Base-by-base conservation (phyloP, 2,888 invertebrate species). In the Campoplex nolae region DNA sequence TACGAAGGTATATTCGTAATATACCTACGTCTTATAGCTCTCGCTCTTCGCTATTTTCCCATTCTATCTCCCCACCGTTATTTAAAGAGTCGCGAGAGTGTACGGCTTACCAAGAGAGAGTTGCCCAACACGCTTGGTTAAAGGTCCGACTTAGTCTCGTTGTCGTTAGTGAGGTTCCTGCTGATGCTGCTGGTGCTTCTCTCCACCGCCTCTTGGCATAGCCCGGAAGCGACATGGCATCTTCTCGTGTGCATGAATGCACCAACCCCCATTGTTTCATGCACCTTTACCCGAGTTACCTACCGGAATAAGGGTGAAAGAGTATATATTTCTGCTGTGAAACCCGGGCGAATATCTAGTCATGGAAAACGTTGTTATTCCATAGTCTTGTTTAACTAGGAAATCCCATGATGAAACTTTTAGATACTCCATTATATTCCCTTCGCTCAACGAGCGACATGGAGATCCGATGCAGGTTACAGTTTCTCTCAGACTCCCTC, bases 141-240 rank as follows among this genome's bases (percentile, higher is more conserved):
- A 77, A 78, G 78, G 67, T 82, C 74, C 70, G 68, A 68, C 70
- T n/a, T 8, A 51, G 70, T 82, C 78, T 84, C 70, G 80, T 70
- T 82, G 87, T 87, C 77, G 82, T 84, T 82, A 84, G 84, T 78
- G 81, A 77, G 84, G 54, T 56, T 45, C 76, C 80, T 77, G 58
- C 51, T 70, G 35, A 58, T 74, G 62, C 56, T 56, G 74, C 67
- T 32, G 32, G 62, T 58, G 58, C 58, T 58, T 58, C 28, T 58
- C 28, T 3, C 23, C 38, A 7, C 62, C 16, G 32, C 56, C 48
- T 75, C 75, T 84, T 42, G 74, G 68, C 51, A 62, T 11, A 74
- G 74, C 70, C 75, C 74, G 85, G 78, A 86, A 86, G 82, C 74
- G 9, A 84, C 77, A 54, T 54, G 73, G 84, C 77, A 77, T 84